These are phyloP conservation scores for Calliopum simillimum DNA, from an alignment of 2,888 invertebrate genomes.

Conservation along the genomic window DNA sequence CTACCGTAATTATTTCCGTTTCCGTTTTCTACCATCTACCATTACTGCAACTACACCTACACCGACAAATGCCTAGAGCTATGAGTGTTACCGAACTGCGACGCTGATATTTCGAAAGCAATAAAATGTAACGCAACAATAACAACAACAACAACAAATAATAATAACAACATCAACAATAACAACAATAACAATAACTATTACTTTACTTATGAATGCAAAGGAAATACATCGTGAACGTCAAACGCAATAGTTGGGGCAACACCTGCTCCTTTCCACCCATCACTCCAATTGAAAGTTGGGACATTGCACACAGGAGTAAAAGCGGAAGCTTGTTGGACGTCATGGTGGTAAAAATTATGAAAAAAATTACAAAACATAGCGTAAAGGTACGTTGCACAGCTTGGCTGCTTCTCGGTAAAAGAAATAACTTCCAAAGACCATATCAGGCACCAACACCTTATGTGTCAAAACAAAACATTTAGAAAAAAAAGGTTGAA, in stretches of 20 bases:
- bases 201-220: conserved; percentile 24
- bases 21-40: conserved; percentile 19
- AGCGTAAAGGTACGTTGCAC: not conserved
- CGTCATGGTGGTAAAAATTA: not conserved
- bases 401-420: not conserved
- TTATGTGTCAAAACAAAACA: conserved; percentile 1
- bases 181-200: conserved; percentile 26
- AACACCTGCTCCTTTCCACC: too few relatives aligned
- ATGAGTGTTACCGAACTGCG: too few relatives aligned
- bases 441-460: not conserved
- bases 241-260: not conserved
- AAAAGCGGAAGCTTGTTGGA: conserved; percentile 9
- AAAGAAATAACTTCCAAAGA: not conserved
- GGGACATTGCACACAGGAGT: not conserved
- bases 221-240: conserved; percentile 1
- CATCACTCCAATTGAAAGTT: not conserved
- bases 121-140: not conserved
- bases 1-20: conserved; percentile 31
- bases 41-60: not conserved
- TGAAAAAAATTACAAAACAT: too few relatives aligned
- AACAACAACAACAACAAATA: conserved; percentile 14
- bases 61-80: too few relatives aligned
- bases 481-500: not conserved
- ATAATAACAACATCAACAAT: not conserved
- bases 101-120: too few relatives aligned